phyloP scores from a whole-genome alignment of 2,888 invertebrate species.

The Chrysina gloriosa region DNA sequence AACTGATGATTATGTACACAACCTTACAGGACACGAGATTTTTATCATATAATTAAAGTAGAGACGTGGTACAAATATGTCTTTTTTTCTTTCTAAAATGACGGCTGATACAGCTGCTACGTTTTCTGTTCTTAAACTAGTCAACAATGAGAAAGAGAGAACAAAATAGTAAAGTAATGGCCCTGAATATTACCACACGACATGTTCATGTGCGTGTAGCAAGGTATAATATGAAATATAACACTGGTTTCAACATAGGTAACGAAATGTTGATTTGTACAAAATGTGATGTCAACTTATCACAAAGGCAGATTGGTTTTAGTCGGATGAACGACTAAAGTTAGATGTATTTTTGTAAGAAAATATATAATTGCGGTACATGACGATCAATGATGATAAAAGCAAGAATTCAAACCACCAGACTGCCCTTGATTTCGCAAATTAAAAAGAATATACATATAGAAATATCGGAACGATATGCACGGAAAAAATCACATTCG shows the following conservation, averaged over 20 bases:
- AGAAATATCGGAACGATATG: too few species aligned
- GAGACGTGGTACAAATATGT: neutral
- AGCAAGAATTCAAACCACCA: neutral
- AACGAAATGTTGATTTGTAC: constrained; percentile 52
- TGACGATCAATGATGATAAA: too few species aligned
- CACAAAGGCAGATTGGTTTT: constrained; percentile 21
- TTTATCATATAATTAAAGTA: neutral
- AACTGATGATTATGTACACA: constrained; percentile 30
- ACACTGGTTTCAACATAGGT: constrained; percentile 51
- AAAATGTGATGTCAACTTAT: constrained; percentile 49
- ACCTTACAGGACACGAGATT: constrained; percentile 10
- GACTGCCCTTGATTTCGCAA: neutral
- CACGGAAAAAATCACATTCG: neutral
- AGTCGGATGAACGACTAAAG: too few species aligned
- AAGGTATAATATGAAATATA: constrained; percentile 39
- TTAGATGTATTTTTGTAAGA: too few species aligned
- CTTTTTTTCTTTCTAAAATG: neutral
- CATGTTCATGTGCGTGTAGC: constrained; percentile 3
- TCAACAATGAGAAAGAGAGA: constrained; percentile 39
- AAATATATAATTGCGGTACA: too few species aligned
- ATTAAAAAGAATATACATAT: neutral
- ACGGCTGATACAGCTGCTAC: constrained; percentile 27
- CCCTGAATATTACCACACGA: constrained; percentile 34
- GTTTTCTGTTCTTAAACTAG: constrained; percentile 38
- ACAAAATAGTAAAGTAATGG: constrained; percentile 34